phyloP scores from a whole-genome alignment of 2,797 vertebrate species.

The Falco naumanni region DNA sequence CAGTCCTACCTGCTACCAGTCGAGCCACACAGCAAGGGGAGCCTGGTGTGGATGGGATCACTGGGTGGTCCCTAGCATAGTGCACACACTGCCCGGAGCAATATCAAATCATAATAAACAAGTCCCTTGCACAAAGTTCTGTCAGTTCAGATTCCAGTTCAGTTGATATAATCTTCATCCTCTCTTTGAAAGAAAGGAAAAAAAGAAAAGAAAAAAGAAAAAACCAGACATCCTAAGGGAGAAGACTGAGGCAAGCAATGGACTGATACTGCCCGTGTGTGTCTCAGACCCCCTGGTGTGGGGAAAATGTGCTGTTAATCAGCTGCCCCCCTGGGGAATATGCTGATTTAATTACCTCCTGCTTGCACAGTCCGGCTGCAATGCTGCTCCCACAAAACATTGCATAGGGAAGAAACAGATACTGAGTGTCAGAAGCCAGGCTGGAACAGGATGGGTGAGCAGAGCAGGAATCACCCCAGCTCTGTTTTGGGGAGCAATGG shows the following conservation, averaged over 20 bases:
- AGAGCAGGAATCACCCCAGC: neutral
- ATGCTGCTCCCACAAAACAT: neutral
- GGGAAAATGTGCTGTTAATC: constrained; percentile 64
- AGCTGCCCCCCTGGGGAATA: neutral
- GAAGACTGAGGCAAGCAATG: constrained; percentile 9
- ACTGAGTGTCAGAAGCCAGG: neutral
- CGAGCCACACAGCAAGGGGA: neutral
- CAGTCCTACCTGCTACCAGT: neutral
- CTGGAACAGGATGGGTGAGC: neutral
- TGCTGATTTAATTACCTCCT: constrained; percentile 56
- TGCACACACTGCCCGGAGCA: neutral
- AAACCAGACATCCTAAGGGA: neutral
- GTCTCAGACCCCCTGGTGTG: neutral
- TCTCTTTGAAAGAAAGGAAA: constrained; percentile 47
- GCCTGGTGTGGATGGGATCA: neutral
- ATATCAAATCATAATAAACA: constrained; percentile 72
- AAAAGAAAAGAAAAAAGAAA: neutral
- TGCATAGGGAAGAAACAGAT: neutral
- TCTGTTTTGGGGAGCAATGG: neutral
- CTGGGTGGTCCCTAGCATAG: constrained; percentile 68
- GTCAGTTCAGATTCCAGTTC: constrained; percentile 58
- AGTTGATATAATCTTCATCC: constrained; percentile 63
- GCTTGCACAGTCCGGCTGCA: neutral
- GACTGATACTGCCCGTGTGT: constrained; percentile 28
- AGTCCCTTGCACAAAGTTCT: constrained; percentile 6